Conservation (phyloP, 2,888 invertebrate species). For the Ceramica pisi region DNA sequence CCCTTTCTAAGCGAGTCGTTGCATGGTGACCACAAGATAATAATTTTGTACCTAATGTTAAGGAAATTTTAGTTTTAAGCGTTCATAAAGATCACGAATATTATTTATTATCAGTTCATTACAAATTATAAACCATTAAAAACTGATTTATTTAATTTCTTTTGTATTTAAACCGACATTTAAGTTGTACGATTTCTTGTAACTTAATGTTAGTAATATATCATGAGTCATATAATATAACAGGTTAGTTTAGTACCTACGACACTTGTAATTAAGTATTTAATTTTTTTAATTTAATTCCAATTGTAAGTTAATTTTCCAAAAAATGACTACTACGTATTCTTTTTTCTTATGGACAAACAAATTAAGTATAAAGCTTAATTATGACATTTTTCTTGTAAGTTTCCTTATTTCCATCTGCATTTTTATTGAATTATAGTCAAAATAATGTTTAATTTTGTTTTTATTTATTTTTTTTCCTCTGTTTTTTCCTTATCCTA, state of each 20-base stretch:
- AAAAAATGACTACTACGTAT: conserved; percentile 86
- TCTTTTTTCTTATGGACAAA: conserved; percentile 85
- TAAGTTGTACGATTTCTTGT: conserved; percentile 85
- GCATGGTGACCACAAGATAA: conserved; percentile 88
- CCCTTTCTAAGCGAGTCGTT: conserved; percentile 82
- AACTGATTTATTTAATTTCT: conserved; percentile 90
- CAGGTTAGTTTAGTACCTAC: conserved; percentile 89
- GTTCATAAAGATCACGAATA: conserved; percentile 89
- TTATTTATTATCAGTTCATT: conserved; percentile 91
- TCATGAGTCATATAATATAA: conserved; percentile 91
- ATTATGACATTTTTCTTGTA: conserved; percentile 90
- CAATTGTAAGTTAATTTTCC: conserved; percentile 88
- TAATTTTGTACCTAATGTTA: conserved; percentile 90
- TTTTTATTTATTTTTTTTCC: conserved; percentile 80
- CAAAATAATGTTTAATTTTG: conserved; percentile 88
- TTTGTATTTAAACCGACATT: conserved; percentile 89
- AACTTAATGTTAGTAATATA: conserved; percentile 88
- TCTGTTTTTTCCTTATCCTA: conserved; percentile 14
- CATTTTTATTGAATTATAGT: conserved; percentile 91
- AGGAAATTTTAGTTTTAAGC: conserved; percentile 86
- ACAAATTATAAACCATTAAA: conserved; percentile 88
- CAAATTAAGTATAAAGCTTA: conserved; percentile 88
- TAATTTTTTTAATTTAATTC: conserved; percentile 90
- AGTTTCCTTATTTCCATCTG: conserved; percentile 90
- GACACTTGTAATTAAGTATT: conserved; percentile 90